phyloP scores from a whole-genome alignment of 2,888 invertebrate species.

The Cactoblastis cactorum region DNA sequence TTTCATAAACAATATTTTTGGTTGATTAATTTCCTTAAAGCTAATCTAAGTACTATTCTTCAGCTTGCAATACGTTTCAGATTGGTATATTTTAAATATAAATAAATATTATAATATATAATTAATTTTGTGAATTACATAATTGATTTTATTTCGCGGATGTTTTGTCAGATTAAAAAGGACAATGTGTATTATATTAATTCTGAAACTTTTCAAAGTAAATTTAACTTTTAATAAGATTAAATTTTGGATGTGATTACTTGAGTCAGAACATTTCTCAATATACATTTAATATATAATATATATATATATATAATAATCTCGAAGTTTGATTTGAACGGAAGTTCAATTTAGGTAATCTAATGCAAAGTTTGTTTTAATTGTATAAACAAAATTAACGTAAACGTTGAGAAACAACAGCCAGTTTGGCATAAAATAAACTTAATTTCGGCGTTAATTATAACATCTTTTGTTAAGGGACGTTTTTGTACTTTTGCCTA shows the following conservation, averaged over 20 bases:
- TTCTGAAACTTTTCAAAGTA: too few relatives aligned
- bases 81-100: too few relatives aligned
- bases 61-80: too few relatives aligned
- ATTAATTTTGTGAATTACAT: too few relatives aligned
- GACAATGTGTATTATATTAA: too few relatives aligned
- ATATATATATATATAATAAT: not conserved
- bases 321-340: not conserved
- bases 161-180: too few relatives aligned
- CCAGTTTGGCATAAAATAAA: not conserved
- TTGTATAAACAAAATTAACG: not conserved
- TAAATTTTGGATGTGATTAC: not conserved
- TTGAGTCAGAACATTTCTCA: not conserved
- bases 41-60: too few relatives aligned
- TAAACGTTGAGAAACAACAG: slow-evolving; percentile 1
- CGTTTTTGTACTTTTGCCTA: not conserved
- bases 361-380: slow-evolving; percentile 1
- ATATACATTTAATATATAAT: not conserved
- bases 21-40: too few relatives aligned
- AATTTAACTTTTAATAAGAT: too few relatives aligned
- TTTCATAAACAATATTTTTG: too few relatives aligned
- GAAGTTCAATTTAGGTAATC: slow-evolving; percentile 1
- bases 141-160: too few relatives aligned
- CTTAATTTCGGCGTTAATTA: not conserved
- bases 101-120: too few relatives aligned
- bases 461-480: not conserved